Percentiles rank a stretch among this genome's conserved stretches.
phyloP scores from a whole-genome alignment of 1,140 invertebrate species.

The Drosophila mayri region DNA sequence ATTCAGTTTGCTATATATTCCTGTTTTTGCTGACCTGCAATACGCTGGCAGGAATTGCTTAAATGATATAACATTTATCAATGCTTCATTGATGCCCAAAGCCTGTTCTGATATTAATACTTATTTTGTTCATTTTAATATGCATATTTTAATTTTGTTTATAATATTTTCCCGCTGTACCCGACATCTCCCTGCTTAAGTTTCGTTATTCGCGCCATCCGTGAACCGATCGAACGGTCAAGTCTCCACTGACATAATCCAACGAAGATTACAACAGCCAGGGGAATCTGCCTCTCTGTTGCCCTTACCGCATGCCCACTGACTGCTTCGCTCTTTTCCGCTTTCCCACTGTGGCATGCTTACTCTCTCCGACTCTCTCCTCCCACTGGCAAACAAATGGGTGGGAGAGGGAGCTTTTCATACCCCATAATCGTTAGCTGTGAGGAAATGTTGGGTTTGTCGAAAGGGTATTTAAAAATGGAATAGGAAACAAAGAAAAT shows the following conservation, averaged over 20 bases:
- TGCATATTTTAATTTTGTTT: background rate
- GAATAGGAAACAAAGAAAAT: background rate
- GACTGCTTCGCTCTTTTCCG: no score
- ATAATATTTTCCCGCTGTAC: background rate
- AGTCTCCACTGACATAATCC: conserved; percentile 27
- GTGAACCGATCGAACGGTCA: conserved; percentile 25
- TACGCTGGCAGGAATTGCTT: background rate
- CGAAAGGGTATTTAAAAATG: background rate
- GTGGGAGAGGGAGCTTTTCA: conserved; percentile 34
- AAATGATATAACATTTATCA: background rate
- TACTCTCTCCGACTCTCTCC: conserved; percentile 14
- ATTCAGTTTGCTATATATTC: background rate
- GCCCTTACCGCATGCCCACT: no score
- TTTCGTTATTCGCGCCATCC: conserved; percentile 9
- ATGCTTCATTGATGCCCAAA: background rate
- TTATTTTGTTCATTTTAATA: background rate
- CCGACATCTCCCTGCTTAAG: background rate
- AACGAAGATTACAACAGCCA: conserved; percentile 30
- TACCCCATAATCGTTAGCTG: background rate
- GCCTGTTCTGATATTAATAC: background rate
- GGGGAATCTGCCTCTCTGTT: conserved; percentile 11
- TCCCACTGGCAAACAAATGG: conserved; percentile 9
- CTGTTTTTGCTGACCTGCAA: background rate
- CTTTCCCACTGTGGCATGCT: background rate
- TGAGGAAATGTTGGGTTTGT: background rate